phyloP scores from a whole-genome alignment of 2,797 vertebrate genomes.

The Mormyrops attenuatus region DNA sequence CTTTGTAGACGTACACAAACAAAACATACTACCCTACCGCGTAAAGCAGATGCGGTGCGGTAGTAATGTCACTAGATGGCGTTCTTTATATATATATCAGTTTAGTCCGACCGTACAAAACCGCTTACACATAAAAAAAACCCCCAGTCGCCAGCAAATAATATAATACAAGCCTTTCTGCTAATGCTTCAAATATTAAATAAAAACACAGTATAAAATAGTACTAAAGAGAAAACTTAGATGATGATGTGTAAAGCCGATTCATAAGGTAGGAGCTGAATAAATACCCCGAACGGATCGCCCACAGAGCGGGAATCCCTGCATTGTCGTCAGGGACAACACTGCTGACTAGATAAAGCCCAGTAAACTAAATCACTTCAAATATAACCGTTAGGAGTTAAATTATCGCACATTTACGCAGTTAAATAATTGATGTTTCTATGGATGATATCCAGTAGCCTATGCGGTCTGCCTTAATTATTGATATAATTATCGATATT shows the following conservation, averaged over 20 bases:
- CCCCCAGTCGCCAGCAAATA: background rate
- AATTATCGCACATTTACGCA: background rate
- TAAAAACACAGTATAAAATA: too few relatives aligned
- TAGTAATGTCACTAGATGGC: background rate
- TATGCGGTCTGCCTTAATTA: background rate
- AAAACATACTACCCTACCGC: background rate
- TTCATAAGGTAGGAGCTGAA: background rate
- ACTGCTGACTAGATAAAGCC: background rate
- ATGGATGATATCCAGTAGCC: background rate
- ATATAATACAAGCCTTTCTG: background rate
- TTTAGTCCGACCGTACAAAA: background rate
- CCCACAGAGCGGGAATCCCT: background rate
- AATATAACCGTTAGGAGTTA: background rate
- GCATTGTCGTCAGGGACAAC: background rate
- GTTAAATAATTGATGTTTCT: background rate
- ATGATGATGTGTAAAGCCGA: background rate
- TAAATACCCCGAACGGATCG: background rate
- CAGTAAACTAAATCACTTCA: background rate
- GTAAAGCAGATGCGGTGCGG: background rate
- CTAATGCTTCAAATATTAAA: background rate
- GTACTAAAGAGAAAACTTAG: background rate
- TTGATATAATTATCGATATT: background rate
- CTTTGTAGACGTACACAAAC: background rate
- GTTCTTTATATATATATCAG: background rate
- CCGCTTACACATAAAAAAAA: background rate